Evolutionary conservation across 30 jellyfish, hydroid and myxozoan species (phyloP).

Genomic region (Sanderia malayensis): DNA sequence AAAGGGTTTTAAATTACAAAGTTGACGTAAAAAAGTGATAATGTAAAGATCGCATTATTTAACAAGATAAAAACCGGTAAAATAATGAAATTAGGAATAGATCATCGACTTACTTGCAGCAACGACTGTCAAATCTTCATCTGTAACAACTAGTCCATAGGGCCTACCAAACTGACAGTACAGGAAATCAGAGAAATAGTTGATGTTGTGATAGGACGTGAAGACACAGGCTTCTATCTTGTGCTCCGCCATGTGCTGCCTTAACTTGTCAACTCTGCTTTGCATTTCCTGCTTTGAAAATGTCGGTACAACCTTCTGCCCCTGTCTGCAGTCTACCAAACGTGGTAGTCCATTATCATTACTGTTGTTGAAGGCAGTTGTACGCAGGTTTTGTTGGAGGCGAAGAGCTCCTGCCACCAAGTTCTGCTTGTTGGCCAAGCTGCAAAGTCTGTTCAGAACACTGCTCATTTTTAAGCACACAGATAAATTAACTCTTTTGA

Average conservation of each 20-base stretch:
- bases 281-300: constrained; percentile 77
- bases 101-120: constrained; percentile 76
- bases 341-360: constrained; percentile 9
- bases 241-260: constrained; percentile 58
- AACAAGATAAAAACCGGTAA: too few species aligned
- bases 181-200: constrained; percentile 71
- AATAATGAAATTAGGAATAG: too few species aligned
- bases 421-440: too few species aligned
- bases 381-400: neutral
- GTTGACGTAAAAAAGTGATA: too few species aligned
- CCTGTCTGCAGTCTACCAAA: constrained; percentile 76
- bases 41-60: too few species aligned
- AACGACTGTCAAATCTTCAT: constrained; percentile 57
- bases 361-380: neutral
- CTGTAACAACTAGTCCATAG: constrained; percentile 73
- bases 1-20: too few species aligned
- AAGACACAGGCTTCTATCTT: constrained; percentile 76
- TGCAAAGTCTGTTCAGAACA: neutral
- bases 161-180: constrained; percentile 90
- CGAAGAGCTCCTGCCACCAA: neutral
- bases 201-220: constrained; percentile 78
- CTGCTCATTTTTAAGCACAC: too few species aligned
- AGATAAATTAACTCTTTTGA: too few species aligned
- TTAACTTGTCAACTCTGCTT: constrained; percentile 53
- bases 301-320: constrained; percentile 55